phyloP scores from a whole-genome alignment of 1,140 invertebrate genomes.

The Caenorhabditis briggsae region DNA sequence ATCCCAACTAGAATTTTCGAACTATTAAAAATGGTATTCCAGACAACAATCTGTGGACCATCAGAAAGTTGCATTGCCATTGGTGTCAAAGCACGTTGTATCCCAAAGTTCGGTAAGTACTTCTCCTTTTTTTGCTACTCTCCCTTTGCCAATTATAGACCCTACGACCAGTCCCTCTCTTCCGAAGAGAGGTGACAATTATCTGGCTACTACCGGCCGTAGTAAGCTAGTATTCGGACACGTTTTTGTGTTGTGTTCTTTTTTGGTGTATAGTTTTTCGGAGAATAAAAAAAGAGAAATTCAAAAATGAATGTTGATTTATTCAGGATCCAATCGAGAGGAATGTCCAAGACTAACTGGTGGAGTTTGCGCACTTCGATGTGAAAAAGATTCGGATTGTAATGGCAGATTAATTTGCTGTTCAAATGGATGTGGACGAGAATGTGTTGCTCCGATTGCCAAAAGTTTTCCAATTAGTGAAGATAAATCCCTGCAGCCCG shows the following conservation, averaged over 20 bases:
- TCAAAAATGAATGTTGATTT: background rate
- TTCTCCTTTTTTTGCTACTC: too few species aligned
- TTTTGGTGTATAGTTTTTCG: background rate
- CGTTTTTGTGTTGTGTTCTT: slow-evolving; percentile 16
- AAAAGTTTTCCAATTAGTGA: slow-evolving; percentile 64
- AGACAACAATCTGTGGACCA: slow-evolving; percentile 39
- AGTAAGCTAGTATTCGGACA: slow-evolving; percentile 30
- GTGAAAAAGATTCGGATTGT: slow-evolving; percentile 67
- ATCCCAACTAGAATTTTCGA: too few species aligned
- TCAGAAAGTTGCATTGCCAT: slow-evolving; percentile 43
- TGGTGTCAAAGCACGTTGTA: slow-evolving; percentile 43
- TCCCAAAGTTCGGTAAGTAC: slow-evolving; percentile 41
- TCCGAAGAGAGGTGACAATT: slow-evolving; percentile 23
- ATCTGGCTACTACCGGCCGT: background rate
- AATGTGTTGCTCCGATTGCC: slow-evolving; percentile 69
- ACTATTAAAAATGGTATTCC: background rate
- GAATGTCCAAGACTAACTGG: slow-evolving; percentile 69
- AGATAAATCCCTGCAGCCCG: slow-evolving; percentile 67
- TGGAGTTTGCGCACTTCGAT: slow-evolving; percentile 66
- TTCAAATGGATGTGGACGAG: slow-evolving; percentile 71
- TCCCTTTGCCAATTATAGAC: slow-evolving; percentile 1
- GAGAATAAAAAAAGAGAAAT: background rate
- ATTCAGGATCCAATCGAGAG: slow-evolving; percentile 41
- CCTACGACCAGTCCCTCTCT: background rate
- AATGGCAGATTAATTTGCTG: slow-evolving; percentile 69